Evolutionary conservation across 2,888 invertebrate genomes (phyloP), one percentile per base, ranked within the genome.

Genomic region (Acronicta psi): DNA sequence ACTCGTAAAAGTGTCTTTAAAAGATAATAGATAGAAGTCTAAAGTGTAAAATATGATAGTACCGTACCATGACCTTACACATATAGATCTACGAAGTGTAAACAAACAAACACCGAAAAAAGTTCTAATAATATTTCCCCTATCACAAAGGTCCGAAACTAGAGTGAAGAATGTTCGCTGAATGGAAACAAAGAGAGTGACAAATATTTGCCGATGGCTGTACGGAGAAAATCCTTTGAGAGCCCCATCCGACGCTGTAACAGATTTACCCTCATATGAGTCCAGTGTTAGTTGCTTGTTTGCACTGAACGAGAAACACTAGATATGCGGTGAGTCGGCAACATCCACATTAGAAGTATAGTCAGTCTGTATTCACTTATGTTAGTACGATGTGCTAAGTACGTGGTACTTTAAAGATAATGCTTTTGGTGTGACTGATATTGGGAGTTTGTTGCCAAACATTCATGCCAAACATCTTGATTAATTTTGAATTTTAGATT

Each of bases 131-230:
- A 60, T 60, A 70, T 70, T 60, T 61, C 43, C 58, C 60, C 51
- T 53, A 45, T 51, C 34, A 63, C 58, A 55, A 49, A 41, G 40
- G 20, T 50, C 61, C 59, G 38, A 55, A 65, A 66, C 41, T 50
- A 43, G 47, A 44, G 58, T 53, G 53, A 66, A 73, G 49, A 65
- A 64, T 72, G 41, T 52, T 49, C 51, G 40, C 14, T 64, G 81
- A 81, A 82, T 80, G 74, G 77, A 80, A 77, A 86, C 85, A 87
- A 84, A 84, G 85, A 77, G 75, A 65, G 80, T 79, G 81, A 83
- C 86, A 87, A 88, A 88, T 87, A 88, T 89, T 89, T 88, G 87
- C 77, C 75, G 77, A 81, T 77, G 75, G 77, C 73, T 79, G 78
- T 80, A 79, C 79, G 76, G 71, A 74, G 78, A 77, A 85, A 85